Base-by-base conservation (phyloP, 2,888 invertebrate genomes). In the Leptura quadrifasciata region DNA sequence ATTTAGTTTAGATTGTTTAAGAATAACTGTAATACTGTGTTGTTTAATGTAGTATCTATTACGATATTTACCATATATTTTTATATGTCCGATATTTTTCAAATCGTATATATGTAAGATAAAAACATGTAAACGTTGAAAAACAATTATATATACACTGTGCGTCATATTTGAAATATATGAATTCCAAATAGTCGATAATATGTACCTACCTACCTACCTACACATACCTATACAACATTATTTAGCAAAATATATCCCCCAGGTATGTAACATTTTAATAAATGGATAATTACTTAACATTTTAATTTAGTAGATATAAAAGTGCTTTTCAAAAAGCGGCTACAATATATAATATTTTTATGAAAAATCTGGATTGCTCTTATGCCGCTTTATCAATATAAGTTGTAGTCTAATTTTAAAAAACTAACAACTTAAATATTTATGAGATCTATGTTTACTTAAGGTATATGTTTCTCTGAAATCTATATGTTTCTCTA, bases 361-460 rank as follows among this genome's bases (percentile, higher is more conserved):
- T 24, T 39, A 63, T 21, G 15, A 35, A 18, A 63, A 31, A 15
- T 15, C 39, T 47, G 35, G 15, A 63, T 63, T 63, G 63, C 39
- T 63, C 47, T 63, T 39, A 39, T 39, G 20, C 20, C 21, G 21
- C 5, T 27, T 6, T 61, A 4, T 18, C 20, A 2, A 27, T 60
- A n/a, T 61, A 27, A 31, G 31, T 31, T 27, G 27, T 57, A 68
- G 27, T 31, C 61, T 31, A 18, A 35, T 31, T 57, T 31, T 24
- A 15, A 27, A 67, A 67, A 31, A 68, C 68, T 68, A 68, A 68
- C 18, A 54, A 68, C 21, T 65, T 31, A 18, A n/a, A 63, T 63
- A 35, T 63, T 57, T 68, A 27, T 24, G 20, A 55, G 35, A 63
- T 24, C 24, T 24, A 24, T 24, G 24, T 24, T 24, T 24, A 24